Base-by-base conservation (phyloP, 2,113 vertebrate genomes). In the Nerophis ophidion region DNA sequence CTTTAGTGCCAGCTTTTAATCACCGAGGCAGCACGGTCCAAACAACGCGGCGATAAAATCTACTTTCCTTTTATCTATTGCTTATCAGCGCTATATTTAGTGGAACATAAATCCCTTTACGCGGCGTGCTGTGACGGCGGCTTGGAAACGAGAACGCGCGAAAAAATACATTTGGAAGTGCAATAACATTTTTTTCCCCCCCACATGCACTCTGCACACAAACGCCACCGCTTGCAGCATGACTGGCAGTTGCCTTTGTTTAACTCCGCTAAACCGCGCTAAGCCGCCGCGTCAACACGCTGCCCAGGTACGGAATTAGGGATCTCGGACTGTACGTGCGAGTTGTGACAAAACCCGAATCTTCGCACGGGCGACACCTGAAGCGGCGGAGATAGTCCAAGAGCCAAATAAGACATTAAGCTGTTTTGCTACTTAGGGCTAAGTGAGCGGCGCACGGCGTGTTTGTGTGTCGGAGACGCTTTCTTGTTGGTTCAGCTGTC, bases 401-500 rank as follows among this genome's bases (percentile, higher is more conserved):
- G 63, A 73, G 65, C 53, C 52, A n/a, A 59, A 64, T 66, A 44
- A 80, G 60, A 67, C 68, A 14, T 58, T 70, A 63, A 70, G 64
- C 74, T 79, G 75, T 72, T 85, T 80, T 76, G 56, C 76, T 77
- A 75, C 84, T 81, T 59, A 70, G 55, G 64, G 64, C 60, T 75
- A 84, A 81, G 78, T 77, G 76, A 71, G 26, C 70, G 63, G 68
- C 74, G 70, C 19, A 75, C 71, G 57, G 71, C 50, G 59, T 65
- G 46, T 60, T 60, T n/a, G 58, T 59, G 44, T 61, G 59, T 46
- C 61, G 61, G 78, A 65, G 68, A 77, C 71, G 68, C 67, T 44
- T 50, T 57, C 71, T 44, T 85, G 85, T 87, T 87, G 57, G 51
- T 83, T 87, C 85, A 83, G 85, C 83, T 87, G 84, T 75, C 67